Evolutionary conservation across 2,888 invertebrate species (phyloP).

Genomic region (Elegia similella): DNA sequence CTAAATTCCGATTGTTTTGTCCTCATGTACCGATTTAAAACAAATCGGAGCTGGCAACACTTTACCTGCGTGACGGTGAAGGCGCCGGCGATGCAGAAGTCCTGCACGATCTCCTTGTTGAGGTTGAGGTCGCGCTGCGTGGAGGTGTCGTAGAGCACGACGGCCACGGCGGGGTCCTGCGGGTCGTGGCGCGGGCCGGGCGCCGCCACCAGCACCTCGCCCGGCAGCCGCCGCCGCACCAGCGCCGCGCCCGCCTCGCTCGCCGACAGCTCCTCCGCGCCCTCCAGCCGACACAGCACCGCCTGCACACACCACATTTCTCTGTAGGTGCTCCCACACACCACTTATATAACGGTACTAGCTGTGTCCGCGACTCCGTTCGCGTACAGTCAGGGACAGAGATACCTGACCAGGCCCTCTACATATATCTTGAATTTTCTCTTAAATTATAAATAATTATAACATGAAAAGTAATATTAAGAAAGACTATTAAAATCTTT

Average conservation of each 20-base stretch:
- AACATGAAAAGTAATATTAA: too few species aligned
- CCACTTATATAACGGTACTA: too few species aligned
- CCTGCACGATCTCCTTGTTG: slow-evolving; percentile 81
- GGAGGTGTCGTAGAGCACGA: slow-evolving; percentile 84
- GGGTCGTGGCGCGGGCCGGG: slow-evolving; percentile 67
- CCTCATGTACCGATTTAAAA: too few species aligned
- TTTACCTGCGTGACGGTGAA: slow-evolving; percentile 60
- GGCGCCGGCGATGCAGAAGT: slow-evolving; percentile 68
- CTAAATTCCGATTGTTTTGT: too few species aligned
- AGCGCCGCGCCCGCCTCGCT: slow-evolving; percentile 50
- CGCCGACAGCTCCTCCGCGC: slow-evolving; percentile 84
- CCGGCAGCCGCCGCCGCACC: slow-evolving; percentile 67
- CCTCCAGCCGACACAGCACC: slow-evolving; percentile 85
- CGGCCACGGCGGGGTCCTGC: slow-evolving; percentile 73
- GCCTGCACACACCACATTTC: too few species aligned
- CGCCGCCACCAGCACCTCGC: slow-evolving; percentile 81
- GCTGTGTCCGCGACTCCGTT: too few species aligned
- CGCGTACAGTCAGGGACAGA: too few species aligned
- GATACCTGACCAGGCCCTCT: too few species aligned
- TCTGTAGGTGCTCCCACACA: too few species aligned
- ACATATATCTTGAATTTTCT: too few species aligned
- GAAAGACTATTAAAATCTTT: too few species aligned
- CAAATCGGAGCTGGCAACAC: background rate
- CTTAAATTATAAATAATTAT: too few species aligned
- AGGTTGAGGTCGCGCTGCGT: slow-evolving; percentile 84